Base-by-base conservation (phyloP, 2,888 invertebrate genomes). In the Molanna angustata region DNA sequence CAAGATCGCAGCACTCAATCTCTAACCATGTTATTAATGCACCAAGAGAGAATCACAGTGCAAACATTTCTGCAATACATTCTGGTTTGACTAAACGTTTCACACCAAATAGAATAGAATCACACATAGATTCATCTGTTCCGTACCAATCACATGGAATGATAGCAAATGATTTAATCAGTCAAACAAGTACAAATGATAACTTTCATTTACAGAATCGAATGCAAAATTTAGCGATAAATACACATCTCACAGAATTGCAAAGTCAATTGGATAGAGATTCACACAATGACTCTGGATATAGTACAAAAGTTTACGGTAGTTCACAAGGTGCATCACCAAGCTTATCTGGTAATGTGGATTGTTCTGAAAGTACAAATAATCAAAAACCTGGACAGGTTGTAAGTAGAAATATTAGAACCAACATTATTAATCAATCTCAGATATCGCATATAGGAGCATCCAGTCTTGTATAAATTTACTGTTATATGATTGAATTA, bases 221-320 rank as follows among this genome's bases (percentile, higher is more conserved):
- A 11, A 63, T 77, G 17, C 76, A 76, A 52, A 76, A 76, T 0
- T 62, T 76, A 52, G 76, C 76, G 7, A 76, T 77, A 1, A 76
- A 77, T 60, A 77, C 77, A 0, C 73, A 76, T 60, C 61, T 76
- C 58, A 71, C 74, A 1, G 76, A 76, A 54, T 71, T 70, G 0
- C 76, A 76, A 52, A 74, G 75, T 60, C 78, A 78, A 61, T 65
- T 77, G 1, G 84, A 84, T 61, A 69, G 83, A 47, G 86, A 86
- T 62, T 83, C 84, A 0, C 90, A 86, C 66, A 89, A 90, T 60
- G 91, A 92, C 69, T 90, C 90, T 0, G 91, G 91, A 1, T 91
- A 91, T 67, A 89, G 89, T 63, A 90, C 90, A 32, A 86, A 88
- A 64, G 85, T 88, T 61, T 88, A 88, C 60, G 87, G 86, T 0